phyloP scores from a whole-genome alignment of 2,888 invertebrate genomes.

The Charanyca ferruginea region DNA sequence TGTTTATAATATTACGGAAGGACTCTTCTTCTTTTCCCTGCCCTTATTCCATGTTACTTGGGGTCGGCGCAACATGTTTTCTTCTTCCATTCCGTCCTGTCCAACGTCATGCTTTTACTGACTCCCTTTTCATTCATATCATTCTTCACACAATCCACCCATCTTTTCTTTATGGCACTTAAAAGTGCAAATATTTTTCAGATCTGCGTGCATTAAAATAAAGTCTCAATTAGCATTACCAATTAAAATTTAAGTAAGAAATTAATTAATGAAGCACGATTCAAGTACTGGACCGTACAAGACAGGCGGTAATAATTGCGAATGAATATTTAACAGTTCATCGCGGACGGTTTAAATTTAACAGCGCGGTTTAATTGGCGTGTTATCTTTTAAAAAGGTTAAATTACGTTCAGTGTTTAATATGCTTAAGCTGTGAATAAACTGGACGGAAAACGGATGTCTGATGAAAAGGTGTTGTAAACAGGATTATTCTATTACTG shows the following conservation, averaged over 20 bases:
- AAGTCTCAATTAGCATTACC: slow-evolving; percentile 20
- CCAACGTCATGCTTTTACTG: too few species aligned
- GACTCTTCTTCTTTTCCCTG: too few species aligned
- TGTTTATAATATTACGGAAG: too few species aligned
- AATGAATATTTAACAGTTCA: slow-evolving; percentile 59
- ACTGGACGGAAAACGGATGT: neutral
- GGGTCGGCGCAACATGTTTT: too few species aligned
- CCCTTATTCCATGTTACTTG: too few species aligned
- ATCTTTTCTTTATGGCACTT: neutral
- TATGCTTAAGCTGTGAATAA: neutral
- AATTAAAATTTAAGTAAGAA: slow-evolving; percentile 32
- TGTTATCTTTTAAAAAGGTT: slow-evolving; percentile 24
- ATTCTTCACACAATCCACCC: too few species aligned
- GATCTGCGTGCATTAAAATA: neutral
- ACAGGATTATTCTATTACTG: neutral
- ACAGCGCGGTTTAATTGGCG: slow-evolving; percentile 33
- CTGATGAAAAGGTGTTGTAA: neutral
- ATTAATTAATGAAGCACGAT: slow-evolving; percentile 37
- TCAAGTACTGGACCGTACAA: slow-evolving; percentile 28
- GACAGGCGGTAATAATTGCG: slow-evolving; percentile 35
- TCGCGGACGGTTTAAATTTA: slow-evolving; percentile 29
- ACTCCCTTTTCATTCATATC: too few species aligned
- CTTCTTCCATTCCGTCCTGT: too few species aligned
- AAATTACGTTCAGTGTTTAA: slow-evolving; percentile 6
- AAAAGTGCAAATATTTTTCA: slow-evolving; percentile 5